Conservation (phyloP, 2,888 invertebrate genomes). For the Protonemura montana region DNA sequence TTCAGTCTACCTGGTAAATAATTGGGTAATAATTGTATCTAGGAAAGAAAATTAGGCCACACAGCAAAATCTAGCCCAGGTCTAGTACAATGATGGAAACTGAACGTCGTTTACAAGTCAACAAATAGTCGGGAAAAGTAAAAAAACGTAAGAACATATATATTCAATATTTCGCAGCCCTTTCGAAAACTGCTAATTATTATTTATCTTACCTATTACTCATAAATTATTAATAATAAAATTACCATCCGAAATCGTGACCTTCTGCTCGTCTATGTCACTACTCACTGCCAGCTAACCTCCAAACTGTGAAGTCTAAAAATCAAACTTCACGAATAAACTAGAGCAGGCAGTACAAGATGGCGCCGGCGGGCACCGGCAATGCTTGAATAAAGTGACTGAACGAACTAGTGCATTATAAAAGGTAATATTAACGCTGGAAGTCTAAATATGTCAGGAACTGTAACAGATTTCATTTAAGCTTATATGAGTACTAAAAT, state of each 20-base stretch:
- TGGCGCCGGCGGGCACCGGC: neutral
- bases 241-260: constrained; percentile 37
- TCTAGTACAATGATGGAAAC: constrained; percentile 21
- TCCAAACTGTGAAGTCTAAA: neutral
- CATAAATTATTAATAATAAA: constrained; percentile 29
- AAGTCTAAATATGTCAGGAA: too few species aligned
- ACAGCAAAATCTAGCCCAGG: constrained; percentile 22
- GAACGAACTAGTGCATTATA: too few species aligned
- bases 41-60: constrained; percentile 29
- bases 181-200: constrained; percentile 8
- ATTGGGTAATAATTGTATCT: neutral
- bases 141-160: neutral
- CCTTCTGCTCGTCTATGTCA: constrained; percentile 29
- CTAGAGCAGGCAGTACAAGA: neutral
- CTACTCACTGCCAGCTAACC: neutral
- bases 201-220: constrained; percentile 33
- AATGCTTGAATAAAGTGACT: too few species aligned
- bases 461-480: too few species aligned
- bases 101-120: neutral
- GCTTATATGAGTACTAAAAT: too few species aligned
- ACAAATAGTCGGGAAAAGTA: neutral
- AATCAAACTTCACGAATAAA: neutral
- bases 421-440: too few species aligned
- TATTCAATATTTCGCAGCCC: neutral
- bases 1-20: constrained; percentile 24